Evolutionary conservation across 2,888 invertebrate genomes (phyloP), one percentile per base, ranked within the genome.

Genomic region (Baronia brevicornis): DNA sequence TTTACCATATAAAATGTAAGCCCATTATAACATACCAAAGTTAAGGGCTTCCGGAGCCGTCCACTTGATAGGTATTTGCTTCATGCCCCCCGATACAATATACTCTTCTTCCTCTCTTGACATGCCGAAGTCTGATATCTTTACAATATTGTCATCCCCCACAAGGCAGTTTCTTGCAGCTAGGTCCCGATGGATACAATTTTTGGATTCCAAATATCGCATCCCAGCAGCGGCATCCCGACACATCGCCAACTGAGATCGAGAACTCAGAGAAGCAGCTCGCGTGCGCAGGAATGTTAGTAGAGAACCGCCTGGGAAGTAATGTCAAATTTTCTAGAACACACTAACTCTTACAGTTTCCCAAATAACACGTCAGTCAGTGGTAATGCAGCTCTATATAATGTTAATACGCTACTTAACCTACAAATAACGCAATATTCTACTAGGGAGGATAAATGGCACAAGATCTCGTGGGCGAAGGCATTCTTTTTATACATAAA

Each of bases 91-190:
- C 2, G 97, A 96, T 21, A 97, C 97, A 39, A 95, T 96, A 56
- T 98, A 98, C 67, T 97, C 97, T 67, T 97, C 95, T 64, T 97
- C 97, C 69, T 97, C 97, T 13, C 97, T 82, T 0, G 97, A 97
- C 97, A 98, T 98, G 44, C 97, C 97, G 82, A 97, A 98, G 80
- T 98, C 97, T 0, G 97, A 97, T 59, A 98, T 98, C 85, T 98
- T 98, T 3, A 97, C 96, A 32, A 90, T 91, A 53, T 93, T 92
- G 51, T 94, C 92, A 57, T 92, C 91, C 70, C 92, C 92, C 18
- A 95, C 91, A 48, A 96, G 87, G 71, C 97, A 97, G 84, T 97
- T 98, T 51, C 97, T 86, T 0, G 97, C 97, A 0, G 97, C 97
- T 48, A 98, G 86, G 85, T 98, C 97, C 39, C 97, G 87, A 71